Evolutionary conservation across 35 echinoderm and acorn worm species (phyloP).

Genomic region (Hemicentrotus pulcherrimus): DNA sequence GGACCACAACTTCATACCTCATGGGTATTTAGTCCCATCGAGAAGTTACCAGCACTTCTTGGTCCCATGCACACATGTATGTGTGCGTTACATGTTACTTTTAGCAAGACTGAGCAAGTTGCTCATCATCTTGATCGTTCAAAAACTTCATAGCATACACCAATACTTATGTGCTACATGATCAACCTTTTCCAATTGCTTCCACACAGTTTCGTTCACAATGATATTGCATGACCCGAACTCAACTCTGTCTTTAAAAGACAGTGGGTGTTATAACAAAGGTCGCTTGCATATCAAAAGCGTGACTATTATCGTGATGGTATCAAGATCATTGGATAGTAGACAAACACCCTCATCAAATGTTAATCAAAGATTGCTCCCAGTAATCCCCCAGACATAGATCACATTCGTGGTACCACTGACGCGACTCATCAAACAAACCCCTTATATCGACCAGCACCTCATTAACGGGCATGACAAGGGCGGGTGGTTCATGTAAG

Average conservation of each 20-base stretch:
- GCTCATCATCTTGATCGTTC: too few species aligned
- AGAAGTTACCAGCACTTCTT: too few species aligned
- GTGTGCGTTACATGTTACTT: too few species aligned
- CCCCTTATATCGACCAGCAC: neutral
- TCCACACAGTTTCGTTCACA: too few species aligned
- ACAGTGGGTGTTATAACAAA: neutral
- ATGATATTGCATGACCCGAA: too few species aligned
- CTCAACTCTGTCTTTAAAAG: neutral
- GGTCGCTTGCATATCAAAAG: neutral
- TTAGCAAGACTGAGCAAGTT: too few species aligned
- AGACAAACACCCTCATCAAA: neutral
- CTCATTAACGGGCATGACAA: neutral
- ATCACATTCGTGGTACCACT: neutral
- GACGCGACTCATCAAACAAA: neutral
- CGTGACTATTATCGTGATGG: neutral
- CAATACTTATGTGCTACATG: too few species aligned
- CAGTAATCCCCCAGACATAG: neutral
- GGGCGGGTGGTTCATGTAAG: neutral
- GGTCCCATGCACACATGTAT: too few species aligned
- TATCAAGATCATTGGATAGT: slow-evolving; percentile 2
- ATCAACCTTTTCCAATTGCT: too few species aligned
- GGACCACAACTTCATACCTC: too few species aligned
- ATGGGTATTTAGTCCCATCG: too few species aligned
- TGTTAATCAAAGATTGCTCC: neutral
- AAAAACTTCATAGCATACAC: too few species aligned